Percentiles rank a stretch among this genome's conserved stretches.
These are phyloP conservation scores for Aethes cnicana DNA, from an alignment of 2,888 invertebrate species.

Conservation along the genomic window DNA sequence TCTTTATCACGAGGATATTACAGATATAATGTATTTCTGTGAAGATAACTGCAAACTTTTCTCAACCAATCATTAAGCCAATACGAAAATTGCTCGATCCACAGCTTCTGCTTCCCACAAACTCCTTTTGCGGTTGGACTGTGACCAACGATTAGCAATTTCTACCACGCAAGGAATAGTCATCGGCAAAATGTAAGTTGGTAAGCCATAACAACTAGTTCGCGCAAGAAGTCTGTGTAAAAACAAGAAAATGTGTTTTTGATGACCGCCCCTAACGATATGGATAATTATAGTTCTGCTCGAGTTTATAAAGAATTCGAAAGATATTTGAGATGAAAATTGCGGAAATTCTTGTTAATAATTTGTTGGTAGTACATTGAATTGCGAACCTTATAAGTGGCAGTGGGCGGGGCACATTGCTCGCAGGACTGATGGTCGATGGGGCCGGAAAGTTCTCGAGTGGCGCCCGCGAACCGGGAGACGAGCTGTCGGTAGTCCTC, in stretches of 20 bases:
- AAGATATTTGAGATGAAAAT: conserved; percentile 7
- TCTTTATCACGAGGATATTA: too few species aligned
- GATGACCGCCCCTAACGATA: conserved; percentile 39
- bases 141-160: neutral
- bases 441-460: too few species aligned
- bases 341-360: neutral
- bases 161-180: neutral
- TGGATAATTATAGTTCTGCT: conserved; percentile 32
- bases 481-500: too few species aligned
- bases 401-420: too few species aligned
- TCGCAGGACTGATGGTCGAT: too few species aligned
- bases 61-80: neutral
- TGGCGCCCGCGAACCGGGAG: too few species aligned
- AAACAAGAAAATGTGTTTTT: conserved; percentile 43
- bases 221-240: conserved; percentile 15
- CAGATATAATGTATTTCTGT: too few species aligned
- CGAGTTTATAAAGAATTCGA: conserved; percentile 19
- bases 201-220: neutral
- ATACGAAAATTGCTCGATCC: neutral
- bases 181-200: conserved; percentile 1
- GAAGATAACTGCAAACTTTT: neutral
- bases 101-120: neutral
- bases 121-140: neutral
- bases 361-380: too few species aligned
- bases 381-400: too few species aligned